These are phyloP conservation scores for Nicator chloris DNA, from an alignment of 2,113 vertebrate species.

Conservation along the genomic window DNA sequence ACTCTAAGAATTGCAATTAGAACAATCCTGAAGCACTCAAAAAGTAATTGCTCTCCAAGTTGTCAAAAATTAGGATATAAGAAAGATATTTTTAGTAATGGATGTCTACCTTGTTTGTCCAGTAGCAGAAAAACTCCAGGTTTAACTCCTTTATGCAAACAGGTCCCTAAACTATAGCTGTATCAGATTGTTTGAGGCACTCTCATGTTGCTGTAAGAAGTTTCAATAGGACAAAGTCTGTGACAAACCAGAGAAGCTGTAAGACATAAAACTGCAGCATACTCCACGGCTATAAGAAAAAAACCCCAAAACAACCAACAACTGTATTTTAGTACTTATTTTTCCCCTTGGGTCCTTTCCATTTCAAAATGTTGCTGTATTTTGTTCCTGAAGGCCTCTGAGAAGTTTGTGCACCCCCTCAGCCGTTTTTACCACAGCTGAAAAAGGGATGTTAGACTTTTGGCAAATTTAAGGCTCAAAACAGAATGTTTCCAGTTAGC, in stretches of 20 bases:
- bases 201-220: background rate
- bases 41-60: background rate
- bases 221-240: background rate
- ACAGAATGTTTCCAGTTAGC: background rate
- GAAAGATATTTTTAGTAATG: background rate
- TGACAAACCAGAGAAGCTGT: background rate
- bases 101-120: background rate
- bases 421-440: background rate
- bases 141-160: background rate
- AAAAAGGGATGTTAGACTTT: background rate
- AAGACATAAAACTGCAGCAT: background rate
- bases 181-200: background rate
- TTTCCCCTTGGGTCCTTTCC: background rate
- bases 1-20: background rate
- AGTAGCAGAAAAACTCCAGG: background rate
- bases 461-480: background rate
- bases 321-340: background rate
- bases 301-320: background rate
- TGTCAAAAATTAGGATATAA: background rate
- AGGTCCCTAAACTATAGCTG: background rate
- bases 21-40: background rate
- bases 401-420: background rate
- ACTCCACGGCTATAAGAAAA: background rate
- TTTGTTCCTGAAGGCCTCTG: background rate
- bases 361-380: background rate